A percentile compares a stretch with the other conserved stretches of the same genome.
phyloP scores from a whole-genome alignment of 2,113 vertebrate genomes.

The Budorcas taxicolor region DNA sequence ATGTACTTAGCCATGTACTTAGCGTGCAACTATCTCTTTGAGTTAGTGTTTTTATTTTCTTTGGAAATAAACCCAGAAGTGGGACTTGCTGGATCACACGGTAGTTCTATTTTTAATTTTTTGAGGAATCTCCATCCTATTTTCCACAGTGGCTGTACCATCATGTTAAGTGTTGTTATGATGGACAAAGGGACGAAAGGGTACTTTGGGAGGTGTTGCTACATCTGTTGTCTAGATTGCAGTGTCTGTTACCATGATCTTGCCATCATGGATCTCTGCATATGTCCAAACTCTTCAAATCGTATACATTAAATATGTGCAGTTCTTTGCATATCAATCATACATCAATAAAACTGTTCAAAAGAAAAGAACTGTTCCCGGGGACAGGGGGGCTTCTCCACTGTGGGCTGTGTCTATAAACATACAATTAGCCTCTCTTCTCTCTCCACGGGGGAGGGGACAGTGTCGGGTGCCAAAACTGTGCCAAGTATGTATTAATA shows the following conservation, averaged over 20 bases:
- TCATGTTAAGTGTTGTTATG: not conserved
- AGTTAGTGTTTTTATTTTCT: not conserved
- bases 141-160: not conserved
- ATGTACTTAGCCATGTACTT: not conserved
- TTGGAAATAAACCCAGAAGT: not conserved
- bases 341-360: not conserved
- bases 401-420: not conserved
- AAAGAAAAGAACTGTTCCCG: not conserved
- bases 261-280: not conserved
- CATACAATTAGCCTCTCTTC: not conserved
- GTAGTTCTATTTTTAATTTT: not conserved
- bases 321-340: not conserved
- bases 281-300: not conserved
- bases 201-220: not conserved
- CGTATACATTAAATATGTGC: not conserved
- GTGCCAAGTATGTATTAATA: slow-evolving; percentile 47
- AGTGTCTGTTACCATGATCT: not conserved
- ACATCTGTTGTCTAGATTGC: not conserved
- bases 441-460: fast-evolving
- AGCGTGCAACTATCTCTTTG: not conserved
- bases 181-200: not conserved
- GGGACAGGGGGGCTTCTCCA: not conserved
- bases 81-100: not conserved
- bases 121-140: not conserved
- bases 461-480: not conserved